Conservation (phyloP, 2,888 invertebrate species). For the Zootermopsis nevadensis region DNA sequence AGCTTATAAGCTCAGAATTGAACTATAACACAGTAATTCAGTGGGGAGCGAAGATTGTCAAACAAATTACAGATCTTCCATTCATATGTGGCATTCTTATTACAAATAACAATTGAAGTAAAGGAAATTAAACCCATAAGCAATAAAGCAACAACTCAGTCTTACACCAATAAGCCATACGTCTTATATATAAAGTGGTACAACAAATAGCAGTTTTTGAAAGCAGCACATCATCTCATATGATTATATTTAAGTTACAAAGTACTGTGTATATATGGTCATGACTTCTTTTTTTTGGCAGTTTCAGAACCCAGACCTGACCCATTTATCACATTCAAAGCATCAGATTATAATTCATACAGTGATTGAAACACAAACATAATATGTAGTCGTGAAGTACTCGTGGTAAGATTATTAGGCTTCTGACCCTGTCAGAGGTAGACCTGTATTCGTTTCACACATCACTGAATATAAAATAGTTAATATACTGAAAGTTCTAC, state of each 20-base stretch:
- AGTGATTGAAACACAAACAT: neutral
- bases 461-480: neutral
- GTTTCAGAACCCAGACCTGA: slow-evolving; percentile 34
- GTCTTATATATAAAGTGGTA: neutral
- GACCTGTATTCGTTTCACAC: neutral
- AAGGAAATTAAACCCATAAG: neutral
- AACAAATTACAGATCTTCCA: neutral
- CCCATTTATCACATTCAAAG: slow-evolving; percentile 48
- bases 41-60: neutral
- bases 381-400: too few relatives aligned
- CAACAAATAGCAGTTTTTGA: slow-evolving; percentile 1
- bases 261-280: slow-evolving; percentile 37
- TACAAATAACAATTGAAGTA: neutral
- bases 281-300: slow-evolving; percentile 34
- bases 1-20: slow-evolving; percentile 33
- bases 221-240: slow-evolving; percentile 21
- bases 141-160: slow-evolving; percentile 46
- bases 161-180: slow-evolving; percentile 46
- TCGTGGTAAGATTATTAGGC: neutral
- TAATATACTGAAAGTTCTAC: slow-evolving; percentile 44
- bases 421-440: slow-evolving; percentile 8
- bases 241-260: slow-evolving; percentile 33
- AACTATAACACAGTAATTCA: slow-evolving; percentile 1
- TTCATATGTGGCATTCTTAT: neutral
- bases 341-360: slow-evolving; percentile 19